Conservation (phyloP, 2,797 vertebrate species). For the Meda fulgida region DNA sequence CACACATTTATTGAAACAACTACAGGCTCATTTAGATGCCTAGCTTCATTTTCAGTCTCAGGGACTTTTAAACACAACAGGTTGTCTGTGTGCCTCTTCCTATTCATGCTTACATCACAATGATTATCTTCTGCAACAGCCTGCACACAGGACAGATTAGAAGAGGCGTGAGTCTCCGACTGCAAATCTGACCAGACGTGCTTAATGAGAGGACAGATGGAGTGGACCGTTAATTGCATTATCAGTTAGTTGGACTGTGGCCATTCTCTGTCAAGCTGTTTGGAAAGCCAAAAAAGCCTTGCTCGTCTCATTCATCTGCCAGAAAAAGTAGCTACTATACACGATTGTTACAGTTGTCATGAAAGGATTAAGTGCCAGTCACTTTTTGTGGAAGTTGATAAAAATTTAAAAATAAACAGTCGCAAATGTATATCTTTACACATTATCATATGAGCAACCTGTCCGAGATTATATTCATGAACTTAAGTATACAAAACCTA, state of each 20-base stretch:
- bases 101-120: conserved; percentile 41
- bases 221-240: conserved; percentile 47
- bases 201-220: conserved; percentile 51
- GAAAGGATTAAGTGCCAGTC: not conserved
- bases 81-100: conserved; percentile 14
- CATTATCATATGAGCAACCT: not conserved
- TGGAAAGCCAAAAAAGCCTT: conserved; percentile 16
- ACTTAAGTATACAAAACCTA: not conserved
- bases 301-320: conserved; percentile 16
- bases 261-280: conserved; percentile 35
- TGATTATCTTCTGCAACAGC: conserved; percentile 26
- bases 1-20: conserved; percentile 40
- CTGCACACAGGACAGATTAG: conserved; percentile 34
- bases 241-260: conserved; percentile 33
- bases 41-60: conserved; percentile 31
- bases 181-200: conserved; percentile 37
- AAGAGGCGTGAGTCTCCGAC: not conserved
- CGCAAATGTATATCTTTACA: not conserved
- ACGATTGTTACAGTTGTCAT: not conserved
- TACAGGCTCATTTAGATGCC: conserved; percentile 42
- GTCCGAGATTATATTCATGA: not conserved
- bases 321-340: conserved; percentile 18
- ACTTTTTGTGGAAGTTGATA: not conserved
- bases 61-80: conserved; percentile 49
- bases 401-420: not conserved